phyloP scores from a whole-genome alignment of 2,113 vertebrate genomes.

The Macrotus californicus region DNA sequence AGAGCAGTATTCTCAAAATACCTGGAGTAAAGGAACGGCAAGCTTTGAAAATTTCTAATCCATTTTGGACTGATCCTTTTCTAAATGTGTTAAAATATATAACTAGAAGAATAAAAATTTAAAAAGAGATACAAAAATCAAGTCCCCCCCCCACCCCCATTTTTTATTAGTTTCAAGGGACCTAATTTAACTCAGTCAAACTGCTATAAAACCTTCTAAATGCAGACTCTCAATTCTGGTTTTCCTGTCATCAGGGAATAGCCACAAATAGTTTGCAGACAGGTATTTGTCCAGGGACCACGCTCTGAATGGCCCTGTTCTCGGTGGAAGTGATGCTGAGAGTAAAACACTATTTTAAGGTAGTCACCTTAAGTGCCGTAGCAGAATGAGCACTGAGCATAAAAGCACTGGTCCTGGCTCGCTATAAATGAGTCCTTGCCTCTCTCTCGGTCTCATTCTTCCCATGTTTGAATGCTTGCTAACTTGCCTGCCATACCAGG shows the following conservation, averaged over 20 bases:
- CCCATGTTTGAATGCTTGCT: background rate
- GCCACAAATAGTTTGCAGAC: background rate
- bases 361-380: background rate
- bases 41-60: background rate
- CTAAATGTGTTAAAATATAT: background rate
- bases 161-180: background rate
- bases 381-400: background rate
- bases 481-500: background rate
- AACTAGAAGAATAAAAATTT: background rate
- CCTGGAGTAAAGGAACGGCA: background rate
- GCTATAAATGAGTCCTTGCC: background rate
- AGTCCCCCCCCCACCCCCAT: background rate
- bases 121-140: background rate
- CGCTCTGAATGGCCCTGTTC: no score
- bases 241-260: background rate
- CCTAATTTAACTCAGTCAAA: background rate
- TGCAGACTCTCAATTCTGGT: background rate
- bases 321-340: background rate
- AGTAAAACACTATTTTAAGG: background rate
- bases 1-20: background rate
- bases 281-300: background rate
- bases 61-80: background rate
- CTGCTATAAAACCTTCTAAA: background rate
- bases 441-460: background rate
- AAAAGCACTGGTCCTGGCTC: background rate